Evolutionary conservation across 2,113 vertebrate species (phyloP), one percentile per base, ranked within the genome.

Genomic region (Chloropsis hardwickii): DNA sequence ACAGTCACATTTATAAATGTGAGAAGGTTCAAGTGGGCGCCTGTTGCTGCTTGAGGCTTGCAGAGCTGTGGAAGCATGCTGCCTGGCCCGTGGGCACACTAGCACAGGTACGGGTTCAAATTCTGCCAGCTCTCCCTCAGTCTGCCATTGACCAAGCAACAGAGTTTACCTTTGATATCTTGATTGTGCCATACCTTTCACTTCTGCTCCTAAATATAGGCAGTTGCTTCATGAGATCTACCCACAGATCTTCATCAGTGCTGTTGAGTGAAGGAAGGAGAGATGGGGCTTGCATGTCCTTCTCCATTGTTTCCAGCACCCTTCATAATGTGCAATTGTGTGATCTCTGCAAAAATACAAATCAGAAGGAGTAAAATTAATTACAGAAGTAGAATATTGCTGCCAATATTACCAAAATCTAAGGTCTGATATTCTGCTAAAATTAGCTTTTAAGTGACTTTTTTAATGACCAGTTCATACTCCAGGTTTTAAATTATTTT

Each of bases 401-500:
- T 88, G 69, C 11, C 73, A 70, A 48, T 81, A 70, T 74, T 94
- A 12, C 20, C 57, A 81, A 95, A 92, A 78, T 85, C 18, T 84
- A 6, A 90, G 72, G 35, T 86, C 45, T 88, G 16, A 16, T 92
- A 64, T 85, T 92, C 69, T 87, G 77, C 78, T 96, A 89, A 94
- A 85, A 53, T 83, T 82, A 81, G 60, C 37, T 72, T 78, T 74
- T 64, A 74, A 47, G 21, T 86, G 39, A 31, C 15, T 58, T 90
- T 90, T 73, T n/a, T 69, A 64, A 54, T 61, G 33, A 37, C 14
- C 2, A 22, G 12, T 65, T 86, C 23, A 50, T 65, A 29, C 12
- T 57, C 27, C 12, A 31, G 11, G 4, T 81, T 86, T 84, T 91
- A 19, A 70, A 71, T 33, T 58, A 60, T 54, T 74, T 62, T 56